Conservation (phyloP, 1,140 invertebrate species). For the Scylla paramamosain region DNA sequence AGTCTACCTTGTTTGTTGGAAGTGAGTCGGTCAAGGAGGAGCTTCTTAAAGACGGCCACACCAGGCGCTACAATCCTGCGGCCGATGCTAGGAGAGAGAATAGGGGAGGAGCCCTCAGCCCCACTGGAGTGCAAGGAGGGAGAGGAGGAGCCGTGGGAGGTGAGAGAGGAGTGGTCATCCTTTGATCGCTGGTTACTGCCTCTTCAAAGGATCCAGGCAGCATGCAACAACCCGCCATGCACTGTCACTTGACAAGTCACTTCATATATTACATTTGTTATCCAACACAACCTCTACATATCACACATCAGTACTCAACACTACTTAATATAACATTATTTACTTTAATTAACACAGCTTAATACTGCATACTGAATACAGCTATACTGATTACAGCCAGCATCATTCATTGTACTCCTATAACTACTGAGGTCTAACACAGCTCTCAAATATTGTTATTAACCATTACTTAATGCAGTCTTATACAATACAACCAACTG, state of each 20-base stretch:
- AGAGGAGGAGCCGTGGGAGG: slow-evolving; percentile 25
- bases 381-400: no score
- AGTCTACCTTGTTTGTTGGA: not conserved
- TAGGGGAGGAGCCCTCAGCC: slow-evolving; percentile 57
- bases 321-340: no score
- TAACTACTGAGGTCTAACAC: no score
- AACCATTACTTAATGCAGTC: no score
- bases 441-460: no score
- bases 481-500: no score
- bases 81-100: slow-evolving; percentile 63
- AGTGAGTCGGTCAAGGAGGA: slow-evolving; percentile 63
- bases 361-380: no score
- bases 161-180: not conserved
- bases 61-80: slow-evolving; percentile 60
- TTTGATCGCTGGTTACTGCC: not conserved
- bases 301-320: no score
- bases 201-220: not conserved
- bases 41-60: slow-evolving; percentile 65
- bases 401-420: no score
- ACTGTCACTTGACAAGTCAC: not conserved
- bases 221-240: not conserved
- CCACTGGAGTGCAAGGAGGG: slow-evolving; percentile 46
- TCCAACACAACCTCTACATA: no score
- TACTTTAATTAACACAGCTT: no score
- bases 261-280: not conserved